Evolutionary conservation across 2,797 vertebrate species (phyloP).

Genomic region (Enteromius anoplus): DNA sequence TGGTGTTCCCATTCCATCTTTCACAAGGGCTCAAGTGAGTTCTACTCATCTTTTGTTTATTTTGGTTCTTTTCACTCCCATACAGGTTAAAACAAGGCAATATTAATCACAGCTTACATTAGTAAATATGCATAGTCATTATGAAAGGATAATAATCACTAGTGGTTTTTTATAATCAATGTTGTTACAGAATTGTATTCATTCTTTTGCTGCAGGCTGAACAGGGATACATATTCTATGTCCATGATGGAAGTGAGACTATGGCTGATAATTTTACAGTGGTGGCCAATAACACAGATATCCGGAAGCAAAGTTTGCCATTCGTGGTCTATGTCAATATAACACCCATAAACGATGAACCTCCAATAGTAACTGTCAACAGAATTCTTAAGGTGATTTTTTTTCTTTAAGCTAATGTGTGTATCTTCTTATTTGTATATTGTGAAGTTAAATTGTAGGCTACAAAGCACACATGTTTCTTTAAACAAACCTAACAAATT

Average conservation of each 20-base stretch:
- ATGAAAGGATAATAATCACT: not conserved
- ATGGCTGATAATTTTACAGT: constrained; percentile 84
- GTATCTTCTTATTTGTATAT: not conserved
- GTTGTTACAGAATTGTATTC: not conserved
- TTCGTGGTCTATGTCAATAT: constrained; percentile 77
- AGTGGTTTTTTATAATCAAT: not conserved
- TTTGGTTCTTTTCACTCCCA: not conserved
- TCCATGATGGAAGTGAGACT: constrained; percentile 87
- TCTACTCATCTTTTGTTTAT: not conserved
- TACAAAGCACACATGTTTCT: not conserved
- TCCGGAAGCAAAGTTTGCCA: constrained; percentile 83
- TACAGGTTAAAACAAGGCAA: not conserved
- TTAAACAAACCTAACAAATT: not conserved
- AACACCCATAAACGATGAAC: constrained; percentile 84
- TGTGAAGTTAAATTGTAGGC: not conserved
- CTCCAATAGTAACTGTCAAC: constrained; percentile 81
- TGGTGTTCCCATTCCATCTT: constrained; percentile 79
- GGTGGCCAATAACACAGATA: constrained; percentile 81
- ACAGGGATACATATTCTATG: constrained; percentile 83
- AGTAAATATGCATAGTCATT: not conserved
- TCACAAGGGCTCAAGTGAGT: constrained; percentile 87
- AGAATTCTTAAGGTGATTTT: constrained; percentile 81
- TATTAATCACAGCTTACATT: not conserved
- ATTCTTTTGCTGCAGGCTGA: constrained; percentile 77
- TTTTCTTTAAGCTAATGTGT: not conserved